phyloP scores from a whole-genome alignment of 1,140 invertebrate genomes.

The Stratiolaelaps scimitus region DNA sequence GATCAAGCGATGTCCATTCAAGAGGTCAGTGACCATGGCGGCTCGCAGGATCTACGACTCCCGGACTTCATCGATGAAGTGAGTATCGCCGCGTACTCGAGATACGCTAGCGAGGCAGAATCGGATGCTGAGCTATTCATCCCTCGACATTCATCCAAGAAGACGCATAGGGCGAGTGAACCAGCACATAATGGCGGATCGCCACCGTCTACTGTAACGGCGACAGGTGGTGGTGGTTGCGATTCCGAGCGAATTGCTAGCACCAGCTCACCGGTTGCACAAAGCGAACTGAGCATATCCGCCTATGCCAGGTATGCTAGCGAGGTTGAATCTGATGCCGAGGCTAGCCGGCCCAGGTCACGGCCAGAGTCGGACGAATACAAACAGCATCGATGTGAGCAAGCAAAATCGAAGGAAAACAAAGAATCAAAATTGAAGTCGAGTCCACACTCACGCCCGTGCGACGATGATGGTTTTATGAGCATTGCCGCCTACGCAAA shows the following conservation, averaged over 20 bases:
- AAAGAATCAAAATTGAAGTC: too few species aligned
- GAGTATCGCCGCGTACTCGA: constrained; percentile 14
- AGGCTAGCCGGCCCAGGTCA: background rate
- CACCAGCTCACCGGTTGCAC: background rate
- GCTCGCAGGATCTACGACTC: background rate
- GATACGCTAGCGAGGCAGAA: constrained; percentile 9
- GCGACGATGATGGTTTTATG: background rate
- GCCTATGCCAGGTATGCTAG: constrained; percentile 10
- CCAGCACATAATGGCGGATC: too few species aligned
- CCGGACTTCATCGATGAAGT: constrained; percentile 20
- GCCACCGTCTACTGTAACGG: too few species aligned
- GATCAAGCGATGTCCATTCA: background rate
- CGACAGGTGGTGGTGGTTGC: too few species aligned
- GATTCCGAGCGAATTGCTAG: too few species aligned
- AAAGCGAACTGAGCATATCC: background rate
- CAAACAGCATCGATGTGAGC: too few species aligned
- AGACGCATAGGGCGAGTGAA: too few species aligned
- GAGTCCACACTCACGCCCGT: too few species aligned
- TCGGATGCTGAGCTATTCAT: constrained; percentile 20
- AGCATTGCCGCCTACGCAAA: constrained; percentile 19
- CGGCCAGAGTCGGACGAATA: too few species aligned
- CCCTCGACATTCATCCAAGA: background rate
- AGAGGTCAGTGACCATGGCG: background rate
- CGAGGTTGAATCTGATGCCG: constrained; percentile 3
- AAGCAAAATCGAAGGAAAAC: too few species aligned